Evolutionary conservation across 2,888 invertebrate genomes (phyloP).

Genomic region (Eristalinus sepulchralis): DNA sequence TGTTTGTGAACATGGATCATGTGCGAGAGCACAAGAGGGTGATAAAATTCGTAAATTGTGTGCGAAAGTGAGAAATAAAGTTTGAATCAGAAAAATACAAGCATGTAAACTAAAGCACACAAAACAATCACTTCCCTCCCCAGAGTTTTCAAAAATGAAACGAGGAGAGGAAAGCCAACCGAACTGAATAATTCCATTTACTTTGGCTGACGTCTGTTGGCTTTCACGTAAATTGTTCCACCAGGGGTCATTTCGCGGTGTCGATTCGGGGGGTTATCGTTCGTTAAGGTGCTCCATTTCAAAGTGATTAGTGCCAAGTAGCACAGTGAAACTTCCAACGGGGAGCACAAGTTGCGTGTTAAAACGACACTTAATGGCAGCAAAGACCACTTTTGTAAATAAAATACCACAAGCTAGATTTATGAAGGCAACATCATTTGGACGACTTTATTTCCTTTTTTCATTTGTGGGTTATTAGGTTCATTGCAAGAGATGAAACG

Average conservation of each 20-base stretch:
- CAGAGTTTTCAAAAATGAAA: neutral
- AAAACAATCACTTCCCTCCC: neutral
- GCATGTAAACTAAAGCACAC: neutral
- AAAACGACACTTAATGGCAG: slow-evolving; percentile 26
- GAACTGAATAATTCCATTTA: neutral
- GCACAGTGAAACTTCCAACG: neutral
- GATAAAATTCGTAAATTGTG: slow-evolving; percentile 10
- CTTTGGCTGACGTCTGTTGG: neutral
- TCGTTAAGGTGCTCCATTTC: slow-evolving; percentile 19
- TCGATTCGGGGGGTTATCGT: neutral
- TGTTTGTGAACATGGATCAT: slow-evolving; percentile 13
- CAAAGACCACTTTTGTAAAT: slow-evolving; percentile 17
- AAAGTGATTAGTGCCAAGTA: slow-evolving; percentile 9
- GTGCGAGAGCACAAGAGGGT: neutral
- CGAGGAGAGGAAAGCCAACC: neutral
- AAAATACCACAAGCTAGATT: slow-evolving; percentile 29
- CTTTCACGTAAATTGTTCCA: slow-evolving; percentile 31
- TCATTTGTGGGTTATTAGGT: slow-evolving; percentile 31
- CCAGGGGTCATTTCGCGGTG: slow-evolving; percentile 8
- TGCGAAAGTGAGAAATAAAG: slow-evolving; percentile 22
- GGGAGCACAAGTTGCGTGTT: slow-evolving; percentile 40
- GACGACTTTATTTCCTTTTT: slow-evolving; percentile 7
- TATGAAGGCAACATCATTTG: neutral
- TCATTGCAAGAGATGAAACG: neutral
- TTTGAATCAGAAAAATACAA: neutral